A percentile compares a stretch with the other conserved stretches of the same genome.
These are phyloP conservation scores for Cheilosia soror DNA, from an alignment of 2,888 invertebrate species.

Conservation along the genomic window DNA sequence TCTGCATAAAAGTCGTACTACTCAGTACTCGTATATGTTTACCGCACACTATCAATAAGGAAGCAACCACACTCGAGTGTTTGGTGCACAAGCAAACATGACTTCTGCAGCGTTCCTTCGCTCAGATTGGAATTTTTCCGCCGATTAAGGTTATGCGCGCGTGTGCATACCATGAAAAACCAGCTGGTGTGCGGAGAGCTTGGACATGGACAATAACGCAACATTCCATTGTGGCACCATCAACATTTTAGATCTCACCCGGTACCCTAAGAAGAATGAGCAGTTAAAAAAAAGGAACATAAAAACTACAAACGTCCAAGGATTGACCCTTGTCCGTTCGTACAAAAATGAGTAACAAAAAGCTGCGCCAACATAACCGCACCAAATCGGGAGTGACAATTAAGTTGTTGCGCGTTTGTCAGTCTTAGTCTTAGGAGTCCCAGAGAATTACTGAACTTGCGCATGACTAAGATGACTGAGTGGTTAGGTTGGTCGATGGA, in stretches of 20 bases:
- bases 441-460: constrained; percentile 52
- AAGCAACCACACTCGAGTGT: constrained; percentile 24
- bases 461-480: constrained; percentile 70
- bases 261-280: constrained; percentile 37
- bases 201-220: constrained; percentile 17
- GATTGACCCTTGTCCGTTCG: constrained; percentile 64
- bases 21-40: not conserved
- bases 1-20: not conserved
- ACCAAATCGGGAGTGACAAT: constrained; percentile 75
- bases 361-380: constrained; percentile 52
- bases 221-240: constrained; percentile 60
- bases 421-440: constrained; percentile 21
- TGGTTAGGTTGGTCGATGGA: constrained; percentile 44
- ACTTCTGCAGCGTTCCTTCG: constrained; percentile 23
- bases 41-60: constrained; percentile 32
- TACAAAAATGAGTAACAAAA: not conserved
- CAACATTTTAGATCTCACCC: constrained; percentile 52
- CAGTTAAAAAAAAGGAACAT: not conserved
- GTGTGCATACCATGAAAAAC: constrained; percentile 31
- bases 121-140: constrained; percentile 51
- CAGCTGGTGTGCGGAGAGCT: constrained; percentile 35
- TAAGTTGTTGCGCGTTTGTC: constrained; percentile 72
- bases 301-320: constrained; percentile 15
- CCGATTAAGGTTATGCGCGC: constrained; percentile 45
- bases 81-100: constrained; percentile 9